Conservation (phyloP, 2,888 invertebrate genomes). For the Branchipolynoe longqiensis region DNA sequence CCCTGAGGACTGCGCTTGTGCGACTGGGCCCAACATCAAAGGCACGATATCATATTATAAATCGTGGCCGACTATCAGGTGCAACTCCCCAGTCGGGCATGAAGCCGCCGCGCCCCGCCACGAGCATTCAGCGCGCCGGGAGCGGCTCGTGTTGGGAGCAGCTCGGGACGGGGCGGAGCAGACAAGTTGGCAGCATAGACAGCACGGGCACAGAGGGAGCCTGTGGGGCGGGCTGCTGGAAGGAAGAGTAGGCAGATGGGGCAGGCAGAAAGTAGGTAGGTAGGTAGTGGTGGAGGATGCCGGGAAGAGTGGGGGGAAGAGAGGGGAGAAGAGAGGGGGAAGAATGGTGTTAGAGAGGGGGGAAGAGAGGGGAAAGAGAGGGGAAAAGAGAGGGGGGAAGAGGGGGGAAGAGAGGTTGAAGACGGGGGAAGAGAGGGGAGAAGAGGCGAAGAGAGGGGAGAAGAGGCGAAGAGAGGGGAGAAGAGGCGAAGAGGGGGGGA, state of each 20-base stretch:
- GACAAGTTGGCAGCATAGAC: too few species aligned
- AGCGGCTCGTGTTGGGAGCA: neutral
- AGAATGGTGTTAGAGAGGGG: neutral
- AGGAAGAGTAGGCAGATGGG: neutral
- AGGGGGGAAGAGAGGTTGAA: neutral
- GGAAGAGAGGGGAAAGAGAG: neutral
- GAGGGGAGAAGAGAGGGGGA: neutral
- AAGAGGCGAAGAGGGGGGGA: neutral
- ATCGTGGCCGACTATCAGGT: conserved; percentile 51
- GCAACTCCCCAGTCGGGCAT: conserved; percentile 42
- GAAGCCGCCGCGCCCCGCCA: conserved; percentile 3
- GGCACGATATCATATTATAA: conserved; percentile 50
- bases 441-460: neutral
- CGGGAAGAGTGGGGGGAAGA: neutral
- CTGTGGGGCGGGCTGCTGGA: conserved; percentile 14
- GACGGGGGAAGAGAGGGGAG: neutral
- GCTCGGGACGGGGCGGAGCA: too few species aligned
- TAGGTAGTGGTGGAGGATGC: neutral
- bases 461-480: neutral
- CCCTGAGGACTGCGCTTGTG: too few species aligned
- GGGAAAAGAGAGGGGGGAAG: neutral
- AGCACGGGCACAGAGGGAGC: too few species aligned
- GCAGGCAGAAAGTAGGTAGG: too few species aligned
- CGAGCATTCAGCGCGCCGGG: neutral
- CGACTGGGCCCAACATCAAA: conserved; percentile 45